Percentiles rank a stretch among this genome's conserved stretches.
Conservation (phyloP, 1,140 invertebrate genomes). For the Melipona quadrifasciata region DNA sequence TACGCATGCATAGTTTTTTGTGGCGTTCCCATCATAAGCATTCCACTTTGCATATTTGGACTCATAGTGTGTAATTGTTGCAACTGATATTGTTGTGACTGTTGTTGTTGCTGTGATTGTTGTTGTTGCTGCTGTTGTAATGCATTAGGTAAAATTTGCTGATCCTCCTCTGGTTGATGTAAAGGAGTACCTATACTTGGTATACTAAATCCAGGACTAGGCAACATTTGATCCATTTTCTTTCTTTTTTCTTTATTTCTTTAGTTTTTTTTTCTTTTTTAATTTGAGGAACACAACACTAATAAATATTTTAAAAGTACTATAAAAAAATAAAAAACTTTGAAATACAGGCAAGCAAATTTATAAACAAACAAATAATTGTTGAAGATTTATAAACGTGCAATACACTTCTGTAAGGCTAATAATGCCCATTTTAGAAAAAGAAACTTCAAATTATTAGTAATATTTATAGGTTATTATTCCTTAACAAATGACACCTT, state of each 20-base stretch:
- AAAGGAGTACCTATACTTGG: slow-evolving; percentile 94
- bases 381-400: background rate
- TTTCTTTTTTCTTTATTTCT: too few relatives aligned
- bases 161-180: slow-evolving; percentile 95
- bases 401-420: background rate
- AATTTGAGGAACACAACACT: background rate
- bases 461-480: slow-evolving; percentile 20
- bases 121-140: slow-evolving; percentile 86
- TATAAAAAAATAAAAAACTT: background rate
- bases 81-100: slow-evolving; percentile 75
- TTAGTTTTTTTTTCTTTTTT: slow-evolving; percentile 23
- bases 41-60: slow-evolving; percentile 78
- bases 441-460: background rate
- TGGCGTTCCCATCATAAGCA: slow-evolving; percentile 83
- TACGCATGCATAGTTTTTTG: slow-evolving; percentile 88
- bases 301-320: background rate
- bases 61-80: slow-evolving; percentile 84
- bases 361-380: background rate
- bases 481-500: background rate
- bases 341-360: background rate
- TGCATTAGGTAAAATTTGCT: slow-evolving; percentile 91
- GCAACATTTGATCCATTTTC: slow-evolving; percentile 93
- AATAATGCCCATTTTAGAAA: slow-evolving; percentile 5
- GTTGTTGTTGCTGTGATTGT: slow-evolving; percentile 72
- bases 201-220: slow-evolving; percentile 93